Evolutionary conservation across 2,797 vertebrate genomes (phyloP).

Genomic region (Tapirus indicus): DNA sequence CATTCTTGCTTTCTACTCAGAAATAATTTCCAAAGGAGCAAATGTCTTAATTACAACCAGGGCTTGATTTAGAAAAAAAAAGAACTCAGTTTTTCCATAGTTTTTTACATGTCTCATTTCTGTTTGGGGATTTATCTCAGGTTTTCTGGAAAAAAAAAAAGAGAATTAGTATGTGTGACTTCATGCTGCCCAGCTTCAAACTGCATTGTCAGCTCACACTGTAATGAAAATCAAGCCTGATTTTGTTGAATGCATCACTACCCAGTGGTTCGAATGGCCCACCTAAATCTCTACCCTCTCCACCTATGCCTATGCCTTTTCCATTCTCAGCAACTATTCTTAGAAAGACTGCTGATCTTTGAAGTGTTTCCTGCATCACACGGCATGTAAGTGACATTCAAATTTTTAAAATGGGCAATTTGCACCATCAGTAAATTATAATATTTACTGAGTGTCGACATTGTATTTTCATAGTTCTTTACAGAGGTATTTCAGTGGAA

Average conservation of each 20-base stretch:
- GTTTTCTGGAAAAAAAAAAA: neutral
- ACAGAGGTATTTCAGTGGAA: neutral
- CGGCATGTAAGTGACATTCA: neutral
- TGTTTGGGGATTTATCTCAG: neutral
- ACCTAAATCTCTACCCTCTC: neutral
- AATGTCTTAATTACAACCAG: neutral
- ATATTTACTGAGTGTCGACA: neutral
- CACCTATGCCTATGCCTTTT: neutral
- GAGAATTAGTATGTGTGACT: neutral
- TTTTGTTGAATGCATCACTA: neutral
- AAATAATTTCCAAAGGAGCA: constrained; percentile 9
- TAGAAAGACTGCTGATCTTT: neutral
- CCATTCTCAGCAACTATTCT: neutral
- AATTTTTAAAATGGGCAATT: neutral
- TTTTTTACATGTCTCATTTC: neutral
- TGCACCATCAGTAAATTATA: neutral
- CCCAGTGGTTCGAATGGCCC: neutral
- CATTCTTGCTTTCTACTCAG: neutral
- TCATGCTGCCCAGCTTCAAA: neutral
- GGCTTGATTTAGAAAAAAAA: neutral
- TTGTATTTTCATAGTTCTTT: neutral
- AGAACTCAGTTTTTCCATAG: neutral
- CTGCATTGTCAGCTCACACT: neutral
- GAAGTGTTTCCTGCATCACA: neutral
- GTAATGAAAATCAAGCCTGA: neutral